These are phyloP conservation scores for Limnephilus rhombicus DNA, from an alignment of 2,888 invertebrate species.

Conservation along the genomic window DNA sequence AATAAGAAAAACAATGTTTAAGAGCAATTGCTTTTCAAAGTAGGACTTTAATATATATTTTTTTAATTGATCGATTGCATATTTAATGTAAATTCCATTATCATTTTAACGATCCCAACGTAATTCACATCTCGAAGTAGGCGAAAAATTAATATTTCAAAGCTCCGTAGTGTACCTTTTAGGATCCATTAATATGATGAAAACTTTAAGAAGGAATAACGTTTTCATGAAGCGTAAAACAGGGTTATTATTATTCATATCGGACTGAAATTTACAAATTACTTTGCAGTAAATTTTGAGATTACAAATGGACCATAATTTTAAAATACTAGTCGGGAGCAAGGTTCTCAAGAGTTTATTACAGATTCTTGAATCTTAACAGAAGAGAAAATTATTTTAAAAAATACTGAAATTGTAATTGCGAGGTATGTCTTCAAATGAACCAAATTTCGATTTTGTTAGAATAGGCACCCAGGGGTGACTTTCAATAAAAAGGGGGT, in stretches of 20 bases:
- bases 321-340: neutral
- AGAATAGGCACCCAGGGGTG: too few relatives aligned
- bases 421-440: too few relatives aligned
- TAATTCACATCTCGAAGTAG: neutral
- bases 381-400: neutral
- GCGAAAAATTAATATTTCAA: neutral
- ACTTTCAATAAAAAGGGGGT: too few relatives aligned
- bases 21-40: too few relatives aligned
- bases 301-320: neutral
- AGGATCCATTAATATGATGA: neutral
- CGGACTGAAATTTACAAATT: neutral
- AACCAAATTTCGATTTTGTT: too few relatives aligned
- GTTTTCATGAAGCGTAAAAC: constrained; percentile 1
- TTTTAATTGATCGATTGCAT: neutral
- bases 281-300: neutral
- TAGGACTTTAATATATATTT: too few relatives aligned
- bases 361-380: neutral
- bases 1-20: too few relatives aligned
- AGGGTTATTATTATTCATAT: neutral
- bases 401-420: neutral
- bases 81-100: neutral
- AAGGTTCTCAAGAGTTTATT: neutral
- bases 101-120: neutral
- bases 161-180: neutral
- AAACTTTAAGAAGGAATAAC: neutral